Conservation (phyloP, 2,113 vertebrate genomes). For the Gallinago paraguaiae region DNA sequence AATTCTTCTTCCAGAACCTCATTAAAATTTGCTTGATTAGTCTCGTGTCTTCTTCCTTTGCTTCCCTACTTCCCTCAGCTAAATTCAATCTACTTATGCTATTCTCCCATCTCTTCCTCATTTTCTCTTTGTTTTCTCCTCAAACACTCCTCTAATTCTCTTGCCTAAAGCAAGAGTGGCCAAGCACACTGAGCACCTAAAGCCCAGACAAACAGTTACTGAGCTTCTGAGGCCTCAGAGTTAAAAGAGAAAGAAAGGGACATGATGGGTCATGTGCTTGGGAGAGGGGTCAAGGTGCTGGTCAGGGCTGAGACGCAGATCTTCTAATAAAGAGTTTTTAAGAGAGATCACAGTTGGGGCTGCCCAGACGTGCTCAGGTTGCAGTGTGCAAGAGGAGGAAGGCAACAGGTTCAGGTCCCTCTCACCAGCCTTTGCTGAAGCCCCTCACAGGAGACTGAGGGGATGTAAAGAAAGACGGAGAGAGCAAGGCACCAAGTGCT, state of each 20-base stretch:
- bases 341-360: neutral
- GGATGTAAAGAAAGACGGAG: neutral
- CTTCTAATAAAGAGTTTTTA: neutral
- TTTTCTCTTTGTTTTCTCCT: neutral
- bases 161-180: neutral
- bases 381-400: neutral
- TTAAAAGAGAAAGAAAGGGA: neutral
- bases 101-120: neutral
- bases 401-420: neutral
- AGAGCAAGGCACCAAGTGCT: neutral
- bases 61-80: neutral
- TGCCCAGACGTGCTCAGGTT: neutral
- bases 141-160: neutral
- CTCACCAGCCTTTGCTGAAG: neutral
- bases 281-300: neutral
- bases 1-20: neutral
- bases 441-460: neutral
- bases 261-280: rapidly evolving
- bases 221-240: neutral
- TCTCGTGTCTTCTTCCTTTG: neutral
- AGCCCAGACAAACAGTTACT: neutral
- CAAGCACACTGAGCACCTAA: neutral
- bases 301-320: neutral
- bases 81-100: neutral
- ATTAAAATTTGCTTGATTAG: neutral